Evolutionary conservation across 2,888 invertebrate genomes (phyloP).

Genomic region (Neoascia interrupta): DNA sequence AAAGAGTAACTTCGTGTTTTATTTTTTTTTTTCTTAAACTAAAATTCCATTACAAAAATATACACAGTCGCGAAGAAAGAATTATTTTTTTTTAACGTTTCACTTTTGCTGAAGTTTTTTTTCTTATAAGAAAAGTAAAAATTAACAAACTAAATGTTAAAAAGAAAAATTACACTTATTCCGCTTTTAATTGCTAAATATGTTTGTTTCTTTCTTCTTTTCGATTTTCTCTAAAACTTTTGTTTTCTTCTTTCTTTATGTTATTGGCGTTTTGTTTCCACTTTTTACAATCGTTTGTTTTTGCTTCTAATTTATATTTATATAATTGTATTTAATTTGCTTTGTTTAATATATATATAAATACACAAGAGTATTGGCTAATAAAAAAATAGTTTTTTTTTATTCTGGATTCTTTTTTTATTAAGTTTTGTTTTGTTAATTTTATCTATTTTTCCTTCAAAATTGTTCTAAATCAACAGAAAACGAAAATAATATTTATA

Average conservation of each 20-base stretch:
- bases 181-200: constrained; percentile 51
- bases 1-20: constrained; percentile 29
- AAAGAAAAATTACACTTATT: constrained; percentile 53
- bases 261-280: constrained; percentile 44
- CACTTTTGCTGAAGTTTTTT: constrained; percentile 1
- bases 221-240: constrained; percentile 37
- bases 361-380: constrained; percentile 64
- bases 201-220: constrained; percentile 34
- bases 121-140: neutral
- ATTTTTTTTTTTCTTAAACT: constrained; percentile 2
- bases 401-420: constrained; percentile 22
- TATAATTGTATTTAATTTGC: constrained; percentile 47
- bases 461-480: constrained; percentile 55
- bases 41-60: constrained; percentile 52
- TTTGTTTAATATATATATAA: constrained; percentile 15
- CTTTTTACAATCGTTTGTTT: constrained; percentile 20
- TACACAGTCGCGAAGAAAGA: constrained; percentile 59
- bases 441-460: constrained; percentile 22
- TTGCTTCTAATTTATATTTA: constrained; percentile 50
- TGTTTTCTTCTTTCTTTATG: constrained; percentile 10
- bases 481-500: constrained; percentile 13
- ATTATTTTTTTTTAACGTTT: constrained; percentile 10
- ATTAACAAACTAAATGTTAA: constrained; percentile 6
- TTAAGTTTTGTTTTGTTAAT: constrained; percentile 20
- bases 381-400: constrained; percentile 59